Percentiles rank a stretch among this genome's conserved stretches.
phyloP scores from a whole-genome alignment of 1,140 invertebrate species.

The Meteorus sp. region DNA sequence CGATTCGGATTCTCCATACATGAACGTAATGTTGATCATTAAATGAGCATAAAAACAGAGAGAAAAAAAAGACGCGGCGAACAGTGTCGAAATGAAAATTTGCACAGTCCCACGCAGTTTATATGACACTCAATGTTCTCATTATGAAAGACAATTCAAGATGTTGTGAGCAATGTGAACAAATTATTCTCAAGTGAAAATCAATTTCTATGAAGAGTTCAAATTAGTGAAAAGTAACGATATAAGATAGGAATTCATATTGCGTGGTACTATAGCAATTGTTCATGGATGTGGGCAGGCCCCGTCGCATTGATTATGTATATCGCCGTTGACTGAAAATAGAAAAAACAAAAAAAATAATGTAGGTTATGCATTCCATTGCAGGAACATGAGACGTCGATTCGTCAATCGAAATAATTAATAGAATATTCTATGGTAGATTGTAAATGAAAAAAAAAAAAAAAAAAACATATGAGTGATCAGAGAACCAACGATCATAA shows the following conservation, averaged over 20 bases:
- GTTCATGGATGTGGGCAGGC: constrained; percentile 21
- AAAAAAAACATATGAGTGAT: constrained; percentile 1
- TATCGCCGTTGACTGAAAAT: constrained; percentile 32
- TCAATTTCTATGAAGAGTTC: too few relatives aligned
- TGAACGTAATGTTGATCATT: constrained; percentile 10
- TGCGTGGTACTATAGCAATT: constrained; percentile 11
- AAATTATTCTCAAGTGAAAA: not conserved
- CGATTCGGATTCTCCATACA: not conserved
- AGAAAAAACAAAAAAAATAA: too few relatives aligned
- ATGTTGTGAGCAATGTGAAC: too few relatives aligned
- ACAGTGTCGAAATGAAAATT: not conserved
- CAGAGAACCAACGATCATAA: too few relatives aligned
- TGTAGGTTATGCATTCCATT: not conserved
- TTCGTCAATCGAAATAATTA: too few relatives aligned
- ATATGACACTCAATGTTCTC: too few relatives aligned
- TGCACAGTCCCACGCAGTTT: constrained; percentile 3
- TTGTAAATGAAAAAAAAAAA: not conserved
- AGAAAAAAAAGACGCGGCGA: not conserved
- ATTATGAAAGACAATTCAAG: too few relatives aligned
- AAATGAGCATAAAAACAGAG: not conserved
- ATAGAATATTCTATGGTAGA: not conserved
- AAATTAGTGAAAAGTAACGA: too few relatives aligned
- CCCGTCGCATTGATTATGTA: constrained; percentile 24
- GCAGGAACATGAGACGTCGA: too few relatives aligned
- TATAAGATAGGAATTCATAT: not conserved